These are phyloP conservation scores for Varanus salvator DNA, from an alignment of 2,113 vertebrate genomes.

Conservation along the genomic window DNA sequence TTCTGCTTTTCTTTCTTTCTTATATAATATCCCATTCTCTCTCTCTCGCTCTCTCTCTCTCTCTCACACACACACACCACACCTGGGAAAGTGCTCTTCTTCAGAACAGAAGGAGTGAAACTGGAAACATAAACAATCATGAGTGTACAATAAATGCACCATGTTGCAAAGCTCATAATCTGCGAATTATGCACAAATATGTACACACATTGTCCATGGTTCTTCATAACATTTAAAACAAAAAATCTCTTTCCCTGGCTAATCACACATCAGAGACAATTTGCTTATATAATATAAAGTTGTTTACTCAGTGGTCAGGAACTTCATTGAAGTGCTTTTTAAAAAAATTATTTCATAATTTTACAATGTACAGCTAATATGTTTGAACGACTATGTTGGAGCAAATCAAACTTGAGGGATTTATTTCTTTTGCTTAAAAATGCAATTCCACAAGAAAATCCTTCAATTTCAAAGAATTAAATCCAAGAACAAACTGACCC, in stretches of 20 bases:
- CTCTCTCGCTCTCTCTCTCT: no score
- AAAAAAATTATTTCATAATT: background rate
- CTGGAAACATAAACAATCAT: no score
- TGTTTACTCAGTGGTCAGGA: background rate
- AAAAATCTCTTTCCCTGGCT: background rate
- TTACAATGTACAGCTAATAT: background rate
- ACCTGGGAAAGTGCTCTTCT: no score
- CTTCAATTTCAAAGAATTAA: background rate
- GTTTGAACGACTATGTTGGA: background rate
- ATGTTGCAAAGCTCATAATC: background rate
- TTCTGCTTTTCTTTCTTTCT: no score
- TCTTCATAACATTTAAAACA: background rate
- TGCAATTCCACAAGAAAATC: background rate
- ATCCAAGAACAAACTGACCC: background rate
- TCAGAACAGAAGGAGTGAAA: no score
- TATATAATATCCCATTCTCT: no score
- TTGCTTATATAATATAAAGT: background rate
- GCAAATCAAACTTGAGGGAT: background rate
- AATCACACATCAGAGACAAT: background rate
- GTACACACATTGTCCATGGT: background rate
- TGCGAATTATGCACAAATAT: background rate
- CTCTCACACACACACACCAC: no score
- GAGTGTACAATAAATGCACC: no score
- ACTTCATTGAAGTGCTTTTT: background rate
- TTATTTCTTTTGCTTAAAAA: background rate